A percentile compares a stretch with the other conserved stretches of the same genome.
Evolutionary conservation across 2,113 vertebrate genomes (phyloP).

Genomic region (Oncorhynchus gorbuscha): DNA sequence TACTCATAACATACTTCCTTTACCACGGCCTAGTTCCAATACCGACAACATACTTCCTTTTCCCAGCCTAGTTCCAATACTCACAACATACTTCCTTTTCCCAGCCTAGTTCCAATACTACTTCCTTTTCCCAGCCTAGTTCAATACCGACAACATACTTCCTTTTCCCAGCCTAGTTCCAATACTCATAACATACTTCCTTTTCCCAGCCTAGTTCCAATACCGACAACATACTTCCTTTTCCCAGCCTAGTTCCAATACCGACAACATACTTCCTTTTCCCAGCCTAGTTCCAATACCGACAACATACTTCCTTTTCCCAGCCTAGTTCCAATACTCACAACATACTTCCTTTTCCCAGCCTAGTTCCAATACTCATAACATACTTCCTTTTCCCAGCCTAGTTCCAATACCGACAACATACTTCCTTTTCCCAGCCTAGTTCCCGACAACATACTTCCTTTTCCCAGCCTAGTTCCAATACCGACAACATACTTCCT

Average conservation of each 20-base stretch:
- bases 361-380: background rate
- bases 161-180: background rate
- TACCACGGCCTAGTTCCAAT: background rate
- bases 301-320: background rate
- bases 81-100: background rate
- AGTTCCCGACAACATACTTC: background rate
- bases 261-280: too few species aligned
- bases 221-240: too few species aligned
- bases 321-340: background rate
- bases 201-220: too few species aligned
- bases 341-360: background rate
- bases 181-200: background rate
- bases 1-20: background rate
- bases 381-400: background rate
- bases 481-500: background rate
- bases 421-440: background rate
- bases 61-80: background rate
- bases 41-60: background rate
- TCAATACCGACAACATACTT: too few species aligned
- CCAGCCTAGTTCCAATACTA: background rate
- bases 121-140: background rate
- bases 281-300: background rate
- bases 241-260: too few species aligned
- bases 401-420: background rate
- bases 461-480: background rate